phyloP scores from a whole-genome alignment of 2,113 vertebrate species.

The Urocitellus parryii region DNA sequence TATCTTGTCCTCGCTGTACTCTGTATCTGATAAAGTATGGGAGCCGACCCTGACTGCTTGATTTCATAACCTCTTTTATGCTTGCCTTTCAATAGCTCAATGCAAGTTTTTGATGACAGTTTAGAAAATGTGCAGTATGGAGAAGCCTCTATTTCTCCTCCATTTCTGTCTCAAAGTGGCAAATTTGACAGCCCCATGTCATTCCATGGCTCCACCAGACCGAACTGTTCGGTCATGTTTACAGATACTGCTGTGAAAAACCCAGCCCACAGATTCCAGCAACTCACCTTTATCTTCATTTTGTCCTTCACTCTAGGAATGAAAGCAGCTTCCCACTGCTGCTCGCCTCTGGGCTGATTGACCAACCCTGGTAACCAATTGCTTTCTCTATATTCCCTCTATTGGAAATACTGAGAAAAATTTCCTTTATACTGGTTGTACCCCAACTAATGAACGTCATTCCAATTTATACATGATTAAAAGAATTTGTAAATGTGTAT shows the following conservation, averaged over 20 bases:
- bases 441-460: not conserved
- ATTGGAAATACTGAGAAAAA: not conserved
- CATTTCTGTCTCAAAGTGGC: not conserved
- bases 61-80: not conserved
- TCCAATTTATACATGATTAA: not conserved
- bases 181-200: not conserved
- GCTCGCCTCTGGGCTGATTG: too few relatives aligned
- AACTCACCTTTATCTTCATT: not conserved
- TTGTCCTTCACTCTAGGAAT: not conserved
- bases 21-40: not conserved
- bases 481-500: not conserved
- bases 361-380: too few relatives aligned
- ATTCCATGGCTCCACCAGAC: not conserved
- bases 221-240: not conserved
- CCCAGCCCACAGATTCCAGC: not conserved
- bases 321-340: fast-evolving
- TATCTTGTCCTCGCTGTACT: not conserved
- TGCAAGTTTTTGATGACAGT: not conserved
- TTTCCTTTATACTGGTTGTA: not conserved
- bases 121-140: not conserved
- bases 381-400: not conserved
- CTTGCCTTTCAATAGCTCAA: not conserved
- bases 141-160: not conserved
- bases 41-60: not conserved
- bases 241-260: not conserved